phyloP scores from a whole-genome alignment of 2,113 vertebrate genomes.

The Dunckerocampus dactyliophorus region DNA sequence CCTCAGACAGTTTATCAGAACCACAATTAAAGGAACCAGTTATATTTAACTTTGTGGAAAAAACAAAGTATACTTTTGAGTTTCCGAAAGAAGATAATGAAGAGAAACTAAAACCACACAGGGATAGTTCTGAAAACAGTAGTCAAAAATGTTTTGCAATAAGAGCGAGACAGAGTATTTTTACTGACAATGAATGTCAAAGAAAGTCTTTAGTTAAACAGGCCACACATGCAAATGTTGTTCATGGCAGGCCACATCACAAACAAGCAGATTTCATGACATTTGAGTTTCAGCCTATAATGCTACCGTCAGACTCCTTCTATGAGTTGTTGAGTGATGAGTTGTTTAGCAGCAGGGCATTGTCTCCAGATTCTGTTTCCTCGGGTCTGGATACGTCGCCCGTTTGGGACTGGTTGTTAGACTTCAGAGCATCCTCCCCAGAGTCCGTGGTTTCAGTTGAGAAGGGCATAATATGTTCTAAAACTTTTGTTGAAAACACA shows the following conservation, averaged over 20 bases:
- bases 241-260: not conserved
- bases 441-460: slow-evolving; percentile 20
- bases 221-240: slow-evolving; percentile 15
- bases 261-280: not conserved
- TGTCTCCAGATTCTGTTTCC: slow-evolving; percentile 19
- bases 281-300: not conserved
- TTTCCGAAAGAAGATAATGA: slow-evolving; percentile 6
- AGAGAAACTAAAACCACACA: too few species aligned
- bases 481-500: not conserved
- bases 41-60: slow-evolving; percentile 29
- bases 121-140: slow-evolving; percentile 4
- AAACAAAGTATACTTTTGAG: slow-evolving; percentile 15
- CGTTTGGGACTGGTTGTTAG: slow-evolving; percentile 16
- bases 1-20: accelerated
- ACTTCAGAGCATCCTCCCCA: slow-evolving; percentile 23
- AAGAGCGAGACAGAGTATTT: too few species aligned
- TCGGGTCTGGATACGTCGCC: slow-evolving; percentile 9
- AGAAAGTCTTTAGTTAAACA: too few species aligned
- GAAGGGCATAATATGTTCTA: not conserved
- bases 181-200: too few species aligned
- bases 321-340: not conserved
- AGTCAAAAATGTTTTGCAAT: slow-evolving; percentile 16
- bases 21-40: not conserved
- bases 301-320: too few species aligned
- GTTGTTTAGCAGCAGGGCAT: not conserved